phyloP scores from a whole-genome alignment of 2,888 invertebrate species.

The Hypercompe scribonia region DNA sequence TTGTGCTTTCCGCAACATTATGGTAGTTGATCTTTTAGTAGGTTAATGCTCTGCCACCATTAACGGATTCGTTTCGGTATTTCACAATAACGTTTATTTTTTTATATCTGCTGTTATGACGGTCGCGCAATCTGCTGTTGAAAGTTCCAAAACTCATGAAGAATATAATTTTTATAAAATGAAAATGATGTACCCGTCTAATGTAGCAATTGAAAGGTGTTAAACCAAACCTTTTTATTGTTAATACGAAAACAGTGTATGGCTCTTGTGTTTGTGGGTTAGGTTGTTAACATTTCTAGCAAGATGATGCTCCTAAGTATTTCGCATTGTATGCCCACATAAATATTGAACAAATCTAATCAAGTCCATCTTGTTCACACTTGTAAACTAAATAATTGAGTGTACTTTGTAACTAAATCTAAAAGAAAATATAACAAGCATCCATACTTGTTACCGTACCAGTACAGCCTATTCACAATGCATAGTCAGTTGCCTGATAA shows the following conservation, averaged over 20 bases:
- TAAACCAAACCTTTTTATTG: background rate
- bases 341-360: background rate
- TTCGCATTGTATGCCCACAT: background rate
- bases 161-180: background rate
- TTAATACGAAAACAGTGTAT: too few relatives aligned
- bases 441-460: background rate
- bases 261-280: background rate
- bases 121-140: background rate
- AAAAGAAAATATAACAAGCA: background rate
- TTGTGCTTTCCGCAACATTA: slow-evolving; percentile 48
- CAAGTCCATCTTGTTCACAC: too few relatives aligned
- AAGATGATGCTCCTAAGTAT: background rate
- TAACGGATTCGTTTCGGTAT: slow-evolving; percentile 58
- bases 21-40: slow-evolving; percentile 50
- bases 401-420: background rate
- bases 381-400: background rate
- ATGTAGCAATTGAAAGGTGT: background rate
- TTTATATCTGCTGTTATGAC: slow-evolving; percentile 48
- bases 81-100: slow-evolving; percentile 55
- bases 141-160: background rate
- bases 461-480: background rate
- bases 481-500: background rate
- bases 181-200: background rate
- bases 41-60: slow-evolving; percentile 62
- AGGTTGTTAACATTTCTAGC: background rate